Conservation (phyloP, 2,888 invertebrate species). For the Hartigia nigra region DNA sequence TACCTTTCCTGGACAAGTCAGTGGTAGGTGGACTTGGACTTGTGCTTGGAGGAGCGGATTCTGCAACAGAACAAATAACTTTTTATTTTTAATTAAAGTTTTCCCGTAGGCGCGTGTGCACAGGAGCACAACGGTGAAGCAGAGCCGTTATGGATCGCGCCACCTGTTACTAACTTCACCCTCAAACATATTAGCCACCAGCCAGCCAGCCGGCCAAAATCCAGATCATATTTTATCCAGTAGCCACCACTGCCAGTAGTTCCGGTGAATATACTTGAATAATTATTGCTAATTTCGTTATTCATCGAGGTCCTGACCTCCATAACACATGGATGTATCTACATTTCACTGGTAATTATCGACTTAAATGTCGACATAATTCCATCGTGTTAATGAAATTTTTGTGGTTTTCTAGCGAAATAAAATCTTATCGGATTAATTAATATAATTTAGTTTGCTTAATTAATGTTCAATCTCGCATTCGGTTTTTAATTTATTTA, state of each 20-base stretch:
- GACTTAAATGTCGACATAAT: neutral
- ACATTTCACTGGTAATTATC: neutral
- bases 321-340: neutral
- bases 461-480: neutral
- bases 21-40: slow-evolving; percentile 81
- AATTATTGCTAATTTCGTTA: slow-evolving; percentile 59
- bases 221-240: slow-evolving; percentile 58
- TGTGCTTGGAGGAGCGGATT: slow-evolving; percentile 84
- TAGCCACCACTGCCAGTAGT: neutral
- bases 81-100: slow-evolving; percentile 58
- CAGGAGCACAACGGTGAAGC: slow-evolving; percentile 13
- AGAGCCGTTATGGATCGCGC: slow-evolving; percentile 59
- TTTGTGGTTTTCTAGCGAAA: neutral
- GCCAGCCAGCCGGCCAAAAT: slow-evolving; percentile 51
- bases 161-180: slow-evolving; percentile 64
- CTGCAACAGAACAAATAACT: slow-evolving; percentile 67
- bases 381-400: slow-evolving; percentile 14
- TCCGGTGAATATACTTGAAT: slow-evolving; percentile 50
- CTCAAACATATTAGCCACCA: slow-evolving; percentile 59
- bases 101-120: slow-evolving; percentile 18
- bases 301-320: slow-evolving; percentile 37
- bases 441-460: slow-evolving; percentile 19
- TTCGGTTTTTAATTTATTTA: neutral
- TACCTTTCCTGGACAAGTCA: slow-evolving; percentile 67
- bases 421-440: neutral